A percentile compares a stretch with the other conserved stretches of the same genome.
phyloP scores from a whole-genome alignment of 2,113 vertebrate species.

The Lasiurus borealis region DNA sequence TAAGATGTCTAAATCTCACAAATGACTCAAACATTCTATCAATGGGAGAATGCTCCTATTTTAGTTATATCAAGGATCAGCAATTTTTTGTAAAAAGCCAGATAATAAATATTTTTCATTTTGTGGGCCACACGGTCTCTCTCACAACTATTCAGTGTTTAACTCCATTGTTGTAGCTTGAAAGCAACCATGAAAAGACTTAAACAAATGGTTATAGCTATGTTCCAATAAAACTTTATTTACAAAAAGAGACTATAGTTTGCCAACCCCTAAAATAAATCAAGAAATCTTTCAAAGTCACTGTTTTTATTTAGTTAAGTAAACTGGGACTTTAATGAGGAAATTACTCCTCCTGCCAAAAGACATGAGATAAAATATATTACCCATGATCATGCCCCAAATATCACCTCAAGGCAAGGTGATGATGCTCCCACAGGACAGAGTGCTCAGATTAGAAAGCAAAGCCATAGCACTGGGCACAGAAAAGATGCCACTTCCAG shows the following conservation, averaged over 20 bases:
- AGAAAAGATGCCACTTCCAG: neutral
- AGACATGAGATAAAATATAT: slow-evolving; percentile 4
- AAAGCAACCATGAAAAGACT: neutral
- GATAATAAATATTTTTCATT: neutral
- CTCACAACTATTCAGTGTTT: neutral
- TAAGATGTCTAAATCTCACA: slow-evolving; percentile 7
- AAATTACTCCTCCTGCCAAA: slow-evolving; percentile 5
- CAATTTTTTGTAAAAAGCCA: neutral
- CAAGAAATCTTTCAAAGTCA: slow-evolving; percentile 28
- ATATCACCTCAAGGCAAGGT: neutral
- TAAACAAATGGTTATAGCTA: neutral
- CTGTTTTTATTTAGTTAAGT: slow-evolving; percentile 18
- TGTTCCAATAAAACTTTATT: neutral
- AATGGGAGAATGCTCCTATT: neutral
- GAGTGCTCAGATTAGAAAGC: neutral
- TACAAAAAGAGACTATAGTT: slow-evolving; percentile 11
- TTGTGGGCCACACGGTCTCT: neutral
- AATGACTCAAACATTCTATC: slow-evolving; percentile 15
- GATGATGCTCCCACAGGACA: too few species aligned
- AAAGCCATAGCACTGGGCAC: neutral
- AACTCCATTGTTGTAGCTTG: neutral
- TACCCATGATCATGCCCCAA: neutral
- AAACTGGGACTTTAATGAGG: neutral
- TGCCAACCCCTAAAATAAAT: slow-evolving; percentile 41
- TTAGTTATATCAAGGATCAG: slow-evolving; percentile 1